phyloP scores from a whole-genome alignment of 2,797 vertebrate genomes.

The Mus caroli region DNA sequence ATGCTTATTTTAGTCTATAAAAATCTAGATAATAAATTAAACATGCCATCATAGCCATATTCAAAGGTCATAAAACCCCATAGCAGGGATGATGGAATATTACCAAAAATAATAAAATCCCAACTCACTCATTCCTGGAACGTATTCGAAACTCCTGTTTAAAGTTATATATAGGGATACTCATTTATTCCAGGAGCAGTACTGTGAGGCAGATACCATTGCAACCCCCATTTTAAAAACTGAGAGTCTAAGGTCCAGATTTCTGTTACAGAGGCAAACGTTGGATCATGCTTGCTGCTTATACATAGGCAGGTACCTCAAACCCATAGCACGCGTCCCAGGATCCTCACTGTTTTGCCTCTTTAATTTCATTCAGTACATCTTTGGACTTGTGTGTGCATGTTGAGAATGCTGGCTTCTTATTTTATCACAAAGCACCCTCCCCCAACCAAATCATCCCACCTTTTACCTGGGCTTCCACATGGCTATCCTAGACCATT shows the following conservation, averaged over 20 bases:
- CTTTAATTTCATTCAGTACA: background rate
- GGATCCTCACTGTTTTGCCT: background rate
- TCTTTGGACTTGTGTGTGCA: background rate
- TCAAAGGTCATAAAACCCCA: constrained; percentile 42
- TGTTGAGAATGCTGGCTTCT: constrained; percentile 12
- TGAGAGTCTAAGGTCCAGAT: background rate
- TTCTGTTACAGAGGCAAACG: background rate
- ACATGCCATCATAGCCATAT: background rate
- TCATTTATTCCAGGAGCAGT: constrained; percentile 1
- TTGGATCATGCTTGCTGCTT: background rate
- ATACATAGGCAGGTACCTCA: background rate
- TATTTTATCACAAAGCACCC: background rate
- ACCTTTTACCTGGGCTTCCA: background rate
- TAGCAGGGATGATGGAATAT: background rate
- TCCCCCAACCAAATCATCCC: background rate
- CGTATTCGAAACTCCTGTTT: background rate
- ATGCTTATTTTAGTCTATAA: constrained; percentile 58
- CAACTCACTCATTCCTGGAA: constrained; percentile 21
- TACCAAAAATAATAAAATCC: constrained; percentile 42
- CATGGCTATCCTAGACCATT: background rate
- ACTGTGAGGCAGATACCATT: background rate
- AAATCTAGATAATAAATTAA: constrained; percentile 64
- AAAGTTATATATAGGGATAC: background rate
- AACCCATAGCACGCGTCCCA: too few species aligned
- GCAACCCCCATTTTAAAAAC: constrained; percentile 26